A percentile compares a stretch with the other conserved stretches of the same genome.
Evolutionary conservation across 2,113 vertebrate species (phyloP).

Genomic region (Scartelaos histophorus): DNA sequence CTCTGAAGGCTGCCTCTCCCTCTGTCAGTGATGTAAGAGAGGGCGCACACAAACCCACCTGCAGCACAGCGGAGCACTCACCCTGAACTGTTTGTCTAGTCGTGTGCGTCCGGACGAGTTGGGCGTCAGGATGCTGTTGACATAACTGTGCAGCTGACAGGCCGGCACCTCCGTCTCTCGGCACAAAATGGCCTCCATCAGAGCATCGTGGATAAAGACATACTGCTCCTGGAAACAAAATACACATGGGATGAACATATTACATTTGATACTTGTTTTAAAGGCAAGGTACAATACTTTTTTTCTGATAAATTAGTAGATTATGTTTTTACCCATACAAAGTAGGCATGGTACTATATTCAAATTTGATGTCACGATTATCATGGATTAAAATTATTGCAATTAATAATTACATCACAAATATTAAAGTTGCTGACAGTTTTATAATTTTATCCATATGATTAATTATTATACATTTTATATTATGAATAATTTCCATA

Average conservation of each 20-base stretch:
- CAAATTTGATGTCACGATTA: no score
- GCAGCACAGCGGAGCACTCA: constrained; percentile 56
- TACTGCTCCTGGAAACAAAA: constrained; percentile 87
- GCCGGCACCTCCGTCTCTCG: constrained; percentile 93
- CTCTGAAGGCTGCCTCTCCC: constrained; percentile 28
- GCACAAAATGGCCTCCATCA: constrained; percentile 94
- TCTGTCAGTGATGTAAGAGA: constrained; percentile 4
- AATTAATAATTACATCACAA: no score
- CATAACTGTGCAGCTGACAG: constrained; percentile 91
- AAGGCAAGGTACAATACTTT: no score
- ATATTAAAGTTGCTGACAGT: no score
- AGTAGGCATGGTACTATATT: no score
- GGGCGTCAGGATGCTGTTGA: constrained; percentile 92
- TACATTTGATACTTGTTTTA: neutral
- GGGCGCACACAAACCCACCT: constrained; percentile 27
- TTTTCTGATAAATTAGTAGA: no score
- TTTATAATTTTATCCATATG: no score
- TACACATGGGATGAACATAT: neutral
- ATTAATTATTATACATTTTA: no score
- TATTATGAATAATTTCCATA: no score
- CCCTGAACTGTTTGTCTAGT: constrained; percentile 97
- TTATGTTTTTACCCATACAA: no score
- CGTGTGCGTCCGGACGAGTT: constrained; percentile 85
- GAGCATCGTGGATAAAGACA: constrained; percentile 96
- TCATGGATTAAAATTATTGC: no score